These are phyloP conservation scores for Podargus strigoides DNA, from an alignment of 2,797 vertebrate species.

Conservation along the genomic window DNA sequence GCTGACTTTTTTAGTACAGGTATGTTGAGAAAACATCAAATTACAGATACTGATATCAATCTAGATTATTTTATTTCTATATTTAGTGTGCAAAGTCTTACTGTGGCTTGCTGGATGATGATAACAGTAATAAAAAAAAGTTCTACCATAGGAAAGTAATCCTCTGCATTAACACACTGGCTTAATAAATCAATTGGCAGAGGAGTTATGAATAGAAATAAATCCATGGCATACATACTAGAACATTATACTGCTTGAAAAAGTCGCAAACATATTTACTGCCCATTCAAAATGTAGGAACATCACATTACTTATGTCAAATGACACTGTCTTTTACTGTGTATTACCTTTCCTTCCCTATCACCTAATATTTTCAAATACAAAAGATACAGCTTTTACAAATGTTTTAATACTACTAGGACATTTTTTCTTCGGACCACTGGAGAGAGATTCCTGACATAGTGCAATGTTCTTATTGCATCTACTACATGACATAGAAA, in stretches of 20 bases:
- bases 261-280: neutral
- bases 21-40: neutral
- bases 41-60: neutral
- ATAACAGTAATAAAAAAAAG: conserved; percentile 3
- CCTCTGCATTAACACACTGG: neutral
- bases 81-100: neutral
- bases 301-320: neutral
- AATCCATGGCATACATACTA: neutral
- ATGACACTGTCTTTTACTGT: neutral
- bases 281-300: neutral
- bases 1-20: neutral
- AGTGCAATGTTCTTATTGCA: neutral
- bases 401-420: neutral
- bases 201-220: neutral
- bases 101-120: neutral
- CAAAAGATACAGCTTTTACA: neutral
- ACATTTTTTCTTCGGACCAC: neutral
- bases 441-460: neutral
- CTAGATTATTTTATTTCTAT: neutral
- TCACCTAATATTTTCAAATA: neutral
- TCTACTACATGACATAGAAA: neutral
- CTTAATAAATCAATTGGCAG: neutral
- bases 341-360: neutral
- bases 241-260: neutral
- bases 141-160: neutral